Conservation (phyloP, 2,797 vertebrate genomes). For the Anguilla obscura region DNA sequence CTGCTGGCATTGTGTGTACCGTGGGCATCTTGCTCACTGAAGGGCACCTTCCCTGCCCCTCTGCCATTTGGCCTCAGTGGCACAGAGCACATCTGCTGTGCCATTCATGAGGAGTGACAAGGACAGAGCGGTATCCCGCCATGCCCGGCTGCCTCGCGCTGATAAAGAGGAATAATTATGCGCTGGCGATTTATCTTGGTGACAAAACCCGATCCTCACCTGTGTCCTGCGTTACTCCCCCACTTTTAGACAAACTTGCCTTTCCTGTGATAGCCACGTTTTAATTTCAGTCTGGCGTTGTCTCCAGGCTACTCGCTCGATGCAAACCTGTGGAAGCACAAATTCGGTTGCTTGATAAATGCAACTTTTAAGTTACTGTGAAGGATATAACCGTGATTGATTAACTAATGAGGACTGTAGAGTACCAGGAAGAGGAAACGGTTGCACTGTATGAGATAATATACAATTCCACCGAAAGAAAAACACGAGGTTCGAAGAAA, state of each 20-base stretch:
- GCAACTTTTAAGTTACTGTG: slow-evolving; percentile 36
- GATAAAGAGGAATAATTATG: slow-evolving; percentile 76
- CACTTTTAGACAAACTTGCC: slow-evolving; percentile 25
- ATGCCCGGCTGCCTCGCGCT: slow-evolving; percentile 58
- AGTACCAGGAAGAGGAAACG: slow-evolving; percentile 27
- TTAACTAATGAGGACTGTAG: slow-evolving; percentile 23
- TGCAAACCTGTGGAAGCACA: slow-evolving; percentile 42
- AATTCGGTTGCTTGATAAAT: slow-evolving; percentile 52
- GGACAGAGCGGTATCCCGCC: slow-evolving; percentile 62
- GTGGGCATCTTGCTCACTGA: slow-evolving; percentile 38
- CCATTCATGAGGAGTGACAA: slow-evolving; percentile 65
- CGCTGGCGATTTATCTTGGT: slow-evolving; percentile 69
- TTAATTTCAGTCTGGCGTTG: slow-evolving; percentile 76
- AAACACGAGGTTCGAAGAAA: slow-evolving; percentile 35
- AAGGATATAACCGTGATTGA: slow-evolving; percentile 16
- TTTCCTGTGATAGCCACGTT: slow-evolving; percentile 42
- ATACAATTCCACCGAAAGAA: slow-evolving; percentile 34
- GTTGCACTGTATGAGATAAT: neutral
- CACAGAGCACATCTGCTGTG: slow-evolving; percentile 45
- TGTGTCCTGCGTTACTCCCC: slow-evolving; percentile 18
- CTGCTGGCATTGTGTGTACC: too few species aligned
- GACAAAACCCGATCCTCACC: slow-evolving; percentile 64
- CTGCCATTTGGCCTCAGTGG: slow-evolving; percentile 49
- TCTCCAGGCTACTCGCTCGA: slow-evolving; percentile 38
- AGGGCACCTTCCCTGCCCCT: slow-evolving; percentile 57